Evolutionary conservation across 2,888 invertebrate species (phyloP), one percentile per base, ranked within the genome.

Genomic region (Zonitis immaculata): DNA sequence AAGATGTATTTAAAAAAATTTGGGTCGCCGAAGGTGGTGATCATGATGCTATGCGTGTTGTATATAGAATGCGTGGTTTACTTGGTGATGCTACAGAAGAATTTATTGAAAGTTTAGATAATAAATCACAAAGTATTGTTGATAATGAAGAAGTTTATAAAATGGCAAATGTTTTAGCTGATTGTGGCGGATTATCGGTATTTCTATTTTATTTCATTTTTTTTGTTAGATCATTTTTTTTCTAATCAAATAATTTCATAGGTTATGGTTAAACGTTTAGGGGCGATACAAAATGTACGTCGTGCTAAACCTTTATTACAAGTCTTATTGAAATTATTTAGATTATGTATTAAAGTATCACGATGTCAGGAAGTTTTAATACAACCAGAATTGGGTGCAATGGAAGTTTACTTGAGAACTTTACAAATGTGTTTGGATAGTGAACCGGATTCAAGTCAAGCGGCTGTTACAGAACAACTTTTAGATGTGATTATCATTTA

Each of bases 21-120:
- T 95, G 95, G 94, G 81, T 92, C 26, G 86, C 89, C 3, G 92
- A 92, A 65, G 89, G 91, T 16, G 90, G 91, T 28, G 92, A 95
- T 68, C 89, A 91, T 42, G 97, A 96, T 72, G 91, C 96, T 0
- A 98, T 99, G 98, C 83, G 95, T 9, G 91, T 98, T 7, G 90
- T 98, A 27, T 99, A 99, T 76, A 86, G 99, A 44, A 98, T 99
- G 97, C 82, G 98, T 52, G 98, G 98, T 0, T 78, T 99, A 51
- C 82, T 98, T 7, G 99, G 98, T 1, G 99, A 99, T 76, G 99
- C 98, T 0, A 98, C 98, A 0, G 99, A 99, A 73, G 98, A 98
- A 77, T 98, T 99, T 75, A 92, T 98, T 9, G 96, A 98, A 78
- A 91, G 92, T 1, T 79, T 98, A 28, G 91, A 89, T 59, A 87